Evolutionary conservation across 2,797 vertebrate species (phyloP), one percentile per base, ranked within the genome.

Genomic region (Hippopotamyrus pictus): DNA sequence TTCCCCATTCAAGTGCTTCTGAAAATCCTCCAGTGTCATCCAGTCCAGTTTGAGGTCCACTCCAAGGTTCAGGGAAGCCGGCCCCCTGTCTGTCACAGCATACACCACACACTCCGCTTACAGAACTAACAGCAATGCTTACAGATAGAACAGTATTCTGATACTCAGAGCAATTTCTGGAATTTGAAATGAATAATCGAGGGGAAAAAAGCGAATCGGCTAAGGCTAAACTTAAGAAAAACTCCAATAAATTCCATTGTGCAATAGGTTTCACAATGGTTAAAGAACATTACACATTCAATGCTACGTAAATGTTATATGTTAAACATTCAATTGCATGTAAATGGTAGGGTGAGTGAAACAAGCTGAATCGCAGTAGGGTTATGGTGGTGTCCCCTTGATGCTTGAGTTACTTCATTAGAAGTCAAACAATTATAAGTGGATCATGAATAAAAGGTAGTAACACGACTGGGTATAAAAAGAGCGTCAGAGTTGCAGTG

Each of bases 1-100:
- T 84, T 97, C 96, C 90, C 98, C 98, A 83, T 97, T 97, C 82
- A 99, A 96, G 93, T 99, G 98, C 93, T 97, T 99, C 92, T 99
- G 98, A 91, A 99, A 99, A 91, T 99, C 98, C 62, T 99, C 98
- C 65, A 99, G 92, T 0, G 97, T 97, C 96, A 99, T 97, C 98
- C 97, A 99, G 90, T 99, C 98, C 90, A 99, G 93, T 91, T 99
- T 97, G 33, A 99, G 96, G 91, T 99, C 98, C 96, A 99, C 97
- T 87, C 97, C 98, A 88, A 99, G 95, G 93, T 96, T 98, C 91
- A 98, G 88, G 79, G 97, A 96, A 79, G 97, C 97, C 0, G 96
- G 97, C n/a, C 92, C 94, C 85, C 94, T 95, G 62, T 96, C 95
- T 96, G 91, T 88, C 82, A 88, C 29, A 85, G 89, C 76, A 91